A percentile compares a stretch with the other conserved stretches of the same genome.
Evolutionary conservation across 2,888 invertebrate species (phyloP).

Genomic region (Brassicogethes aeneus): DNA sequence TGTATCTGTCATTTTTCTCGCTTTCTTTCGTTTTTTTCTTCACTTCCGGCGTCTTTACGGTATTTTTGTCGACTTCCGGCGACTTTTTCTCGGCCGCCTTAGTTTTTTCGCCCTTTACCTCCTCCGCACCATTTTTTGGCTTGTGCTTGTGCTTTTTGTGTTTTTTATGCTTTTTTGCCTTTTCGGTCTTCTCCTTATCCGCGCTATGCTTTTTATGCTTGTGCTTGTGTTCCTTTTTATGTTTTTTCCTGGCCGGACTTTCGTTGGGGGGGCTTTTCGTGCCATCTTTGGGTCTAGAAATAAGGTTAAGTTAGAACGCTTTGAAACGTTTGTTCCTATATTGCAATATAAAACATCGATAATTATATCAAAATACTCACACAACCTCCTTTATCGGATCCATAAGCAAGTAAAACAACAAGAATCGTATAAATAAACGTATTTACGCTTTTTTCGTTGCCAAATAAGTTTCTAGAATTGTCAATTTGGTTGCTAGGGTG

Average conservation of each 20-base stretch:
- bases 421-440: too few relatives aligned
- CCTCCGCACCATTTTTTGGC: constrained; percentile 39
- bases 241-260: constrained; percentile 49
- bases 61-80: constrained; percentile 11
- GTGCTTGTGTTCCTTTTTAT: constrained; percentile 53
- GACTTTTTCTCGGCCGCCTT: constrained; percentile 33
- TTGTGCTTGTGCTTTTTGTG: constrained; percentile 53
- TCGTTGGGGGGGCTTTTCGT: too few relatives aligned
- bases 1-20: constrained; percentile 2
- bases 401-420: too few relatives aligned
- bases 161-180: constrained; percentile 56
- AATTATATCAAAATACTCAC: too few relatives aligned
- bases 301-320: too few relatives aligned
- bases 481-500: too few relatives aligned
- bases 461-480: too few relatives aligned
- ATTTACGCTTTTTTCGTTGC: too few relatives aligned
- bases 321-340: too few relatives aligned
- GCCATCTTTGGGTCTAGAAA: background rate
- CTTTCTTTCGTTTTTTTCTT: background rate
- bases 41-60: constrained; percentile 30
- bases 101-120: constrained; percentile 38
- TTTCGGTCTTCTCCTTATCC: constrained; percentile 46
- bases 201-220: constrained; percentile 45
- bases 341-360: too few relatives aligned
- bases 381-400: too few relatives aligned